Evolutionary conservation across 92 coral and sea anemone species (phyloP), one percentile per base, ranked within the genome.

Genomic region (Porites lobata): DNA sequence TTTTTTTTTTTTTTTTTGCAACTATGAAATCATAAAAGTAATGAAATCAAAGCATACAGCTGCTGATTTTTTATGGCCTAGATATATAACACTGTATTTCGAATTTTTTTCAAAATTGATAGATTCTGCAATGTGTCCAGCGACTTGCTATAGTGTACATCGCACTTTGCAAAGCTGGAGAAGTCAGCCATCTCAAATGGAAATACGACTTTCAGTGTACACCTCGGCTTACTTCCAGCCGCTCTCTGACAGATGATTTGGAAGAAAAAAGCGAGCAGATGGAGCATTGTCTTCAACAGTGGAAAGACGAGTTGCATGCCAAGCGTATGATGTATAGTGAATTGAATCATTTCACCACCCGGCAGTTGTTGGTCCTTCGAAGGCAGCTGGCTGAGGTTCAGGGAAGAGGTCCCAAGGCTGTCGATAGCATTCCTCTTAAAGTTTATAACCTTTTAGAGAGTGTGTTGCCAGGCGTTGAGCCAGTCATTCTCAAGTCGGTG

Each of bases 161-260:
- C 7, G 58, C 82, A 8, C 93, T 96, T 22, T 92, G 96, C 82
- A 91, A 94, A 53, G 91, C 92, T 59, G 98, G 98, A 1, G 96
- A 96, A 69, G 96, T 92, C 32, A 86, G 93, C 82, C 95, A 96
- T 72, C 92, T 96, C 59, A 86, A 88, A 26, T 96, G 98, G 97
- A 87, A 71, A 72, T 19, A 50, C 62, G 90, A 89, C n/a, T 92
- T 92, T 80, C 38, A 75, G 7, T 91, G 97, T 82, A 87, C 89
- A 6, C 86, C 76, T 38, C 61, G 15, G 1, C 93, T 85, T 14
- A 64, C 65, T 14, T 9, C 75, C 51, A 73, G 66, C 22, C 66
- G 74, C 6, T 20, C 83, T 1, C 14, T 88, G 14, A 64, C 84
- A 26, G 52, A 85, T 2, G 75, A 82, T 11, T 29, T 96, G 72